A percentile compares a stretch with the other conserved stretches of the same genome.
phyloP scores from a whole-genome alignment of 2,113 vertebrate genomes.

The Perca fluviatilis region DNA sequence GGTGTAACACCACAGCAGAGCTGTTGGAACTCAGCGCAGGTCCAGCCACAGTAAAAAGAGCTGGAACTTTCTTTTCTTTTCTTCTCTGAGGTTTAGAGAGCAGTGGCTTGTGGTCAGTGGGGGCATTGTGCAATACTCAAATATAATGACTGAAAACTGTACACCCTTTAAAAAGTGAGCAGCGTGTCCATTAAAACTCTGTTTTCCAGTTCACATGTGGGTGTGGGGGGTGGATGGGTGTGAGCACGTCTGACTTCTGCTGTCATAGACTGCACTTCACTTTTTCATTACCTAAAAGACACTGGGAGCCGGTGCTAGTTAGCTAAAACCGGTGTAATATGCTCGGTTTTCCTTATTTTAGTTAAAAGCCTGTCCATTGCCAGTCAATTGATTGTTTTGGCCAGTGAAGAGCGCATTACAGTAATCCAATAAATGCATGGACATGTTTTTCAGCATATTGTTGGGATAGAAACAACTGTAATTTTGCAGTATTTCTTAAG shows the following conservation, averaged over 20 bases:
- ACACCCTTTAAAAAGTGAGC: background rate
- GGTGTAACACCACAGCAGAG: background rate
- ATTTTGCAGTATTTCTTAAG: too few species aligned
- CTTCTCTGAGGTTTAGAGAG: background rate
- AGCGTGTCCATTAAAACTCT: background rate
- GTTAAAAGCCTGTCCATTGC: too few species aligned
- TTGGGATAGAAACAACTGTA: too few species aligned
- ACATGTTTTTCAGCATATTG: too few species aligned
- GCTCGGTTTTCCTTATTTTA: too few species aligned
- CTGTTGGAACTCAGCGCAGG: background rate
- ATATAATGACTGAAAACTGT: background rate
- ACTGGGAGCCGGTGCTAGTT: too few species aligned
- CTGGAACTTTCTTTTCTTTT: background rate
- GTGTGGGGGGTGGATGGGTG: background rate
- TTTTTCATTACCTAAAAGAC: too few species aligned
- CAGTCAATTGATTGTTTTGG: too few species aligned
- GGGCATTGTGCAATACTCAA: background rate
- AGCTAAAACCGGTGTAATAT: too few species aligned
- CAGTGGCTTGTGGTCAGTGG: background rate
- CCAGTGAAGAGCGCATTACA: too few species aligned
- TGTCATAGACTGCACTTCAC: too few species aligned
- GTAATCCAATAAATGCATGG: too few species aligned
- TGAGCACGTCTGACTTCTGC: background rate
- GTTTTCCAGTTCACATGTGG: background rate
- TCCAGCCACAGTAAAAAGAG: background rate